Percentiles rank a stretch among this genome's conserved stretches.
Conservation (phyloP, 2,888 invertebrate genomes). For the Azorinus chamasolen region DNA sequence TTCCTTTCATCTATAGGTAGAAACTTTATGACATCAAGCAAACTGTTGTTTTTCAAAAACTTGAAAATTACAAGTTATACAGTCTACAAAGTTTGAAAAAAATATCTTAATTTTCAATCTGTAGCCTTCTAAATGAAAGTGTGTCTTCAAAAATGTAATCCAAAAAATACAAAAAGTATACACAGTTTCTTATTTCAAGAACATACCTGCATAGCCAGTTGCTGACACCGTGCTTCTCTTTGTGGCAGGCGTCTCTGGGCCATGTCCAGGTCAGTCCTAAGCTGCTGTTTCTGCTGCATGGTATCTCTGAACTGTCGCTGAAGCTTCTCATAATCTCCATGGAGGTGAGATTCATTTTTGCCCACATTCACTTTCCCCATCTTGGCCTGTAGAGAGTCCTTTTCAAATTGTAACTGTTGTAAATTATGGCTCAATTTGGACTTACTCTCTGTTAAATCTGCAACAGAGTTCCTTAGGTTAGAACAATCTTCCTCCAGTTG, state of each 20-base stretch:
- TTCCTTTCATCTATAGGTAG: too few species aligned
- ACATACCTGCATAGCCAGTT: slow-evolving; percentile 81
- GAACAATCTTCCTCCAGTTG: slow-evolving; percentile 75
- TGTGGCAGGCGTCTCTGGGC: slow-evolving; percentile 74
- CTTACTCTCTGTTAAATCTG: slow-evolving; percentile 70
- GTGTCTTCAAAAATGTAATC: too few species aligned
- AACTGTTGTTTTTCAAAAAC: too few species aligned
- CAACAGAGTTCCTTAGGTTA: slow-evolving; percentile 66
- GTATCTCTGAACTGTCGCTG: slow-evolving; percentile 77
- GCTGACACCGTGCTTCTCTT: slow-evolving; percentile 80
- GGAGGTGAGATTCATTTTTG: slow-evolving; percentile 65
- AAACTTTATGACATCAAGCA: too few species aligned
- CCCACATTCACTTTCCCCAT: slow-evolving; percentile 57
- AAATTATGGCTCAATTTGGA: slow-evolving; percentile 58
- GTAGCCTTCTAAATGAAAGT: too few species aligned
- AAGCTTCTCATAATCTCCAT: slow-evolving; percentile 75
- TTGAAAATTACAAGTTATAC: too few species aligned
- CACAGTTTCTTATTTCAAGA: not conserved
- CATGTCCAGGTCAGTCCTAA: slow-evolving; percentile 75
- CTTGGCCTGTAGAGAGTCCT: slow-evolving; percentile 69
- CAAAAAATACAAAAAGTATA: too few species aligned
- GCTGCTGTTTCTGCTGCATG: slow-evolving; percentile 77
- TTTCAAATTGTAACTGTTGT: slow-evolving; percentile 77
- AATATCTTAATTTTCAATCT: too few species aligned
- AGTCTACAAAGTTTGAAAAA: too few species aligned